Percentiles rank a stretch among this genome's conserved stretches.
These are phyloP conservation scores for Quadroppia sp. DNA, from an alignment of 2,888 invertebrate species.

Conservation along the genomic window DNA sequence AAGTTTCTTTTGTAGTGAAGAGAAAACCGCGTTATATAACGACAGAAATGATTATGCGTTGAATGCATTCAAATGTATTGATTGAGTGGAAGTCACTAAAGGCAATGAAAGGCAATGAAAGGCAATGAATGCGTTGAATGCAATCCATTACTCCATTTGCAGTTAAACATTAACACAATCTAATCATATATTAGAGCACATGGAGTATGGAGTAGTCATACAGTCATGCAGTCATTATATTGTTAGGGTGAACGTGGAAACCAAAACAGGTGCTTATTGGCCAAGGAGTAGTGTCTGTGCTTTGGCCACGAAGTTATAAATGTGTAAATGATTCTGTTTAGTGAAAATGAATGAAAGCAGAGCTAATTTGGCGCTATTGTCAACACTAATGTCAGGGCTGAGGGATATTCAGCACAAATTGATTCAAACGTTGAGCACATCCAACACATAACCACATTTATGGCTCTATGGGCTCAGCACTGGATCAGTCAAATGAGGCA, in stretches of 20 bases:
- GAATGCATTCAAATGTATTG: conserved; percentile 12
- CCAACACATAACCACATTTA: conserved; percentile 4
- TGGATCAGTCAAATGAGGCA: no score
- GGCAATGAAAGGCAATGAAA: no score
- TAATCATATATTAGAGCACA: conserved; percentile 20
- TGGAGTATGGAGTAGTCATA: conserved; percentile 18
- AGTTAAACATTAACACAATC: conserved; percentile 32
- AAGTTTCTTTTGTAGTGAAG: background rate
- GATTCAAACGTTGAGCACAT: background rate
- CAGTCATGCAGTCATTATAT: conserved; percentile 25
- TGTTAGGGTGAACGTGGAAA: conserved; percentile 13
- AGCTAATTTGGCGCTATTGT: conserved; percentile 30
- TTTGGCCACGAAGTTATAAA: background rate
- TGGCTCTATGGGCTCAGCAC: background rate
- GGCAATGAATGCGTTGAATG: conserved; percentile 6
- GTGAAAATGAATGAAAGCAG: conserved; percentile 21
- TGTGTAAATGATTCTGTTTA: conserved; percentile 23
- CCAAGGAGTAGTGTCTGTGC: background rate
- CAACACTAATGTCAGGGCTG: background rate
- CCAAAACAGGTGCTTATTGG: conserved; percentile 30
- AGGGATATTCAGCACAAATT: background rate
- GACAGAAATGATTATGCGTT: background rate
- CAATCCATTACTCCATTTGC: background rate
- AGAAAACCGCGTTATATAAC: background rate
- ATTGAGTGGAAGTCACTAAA: conserved; percentile 21